These are phyloP conservation scores for Scleropages formosus DNA, from an alignment of 2,797 vertebrate genomes.

Conservation along the genomic window DNA sequence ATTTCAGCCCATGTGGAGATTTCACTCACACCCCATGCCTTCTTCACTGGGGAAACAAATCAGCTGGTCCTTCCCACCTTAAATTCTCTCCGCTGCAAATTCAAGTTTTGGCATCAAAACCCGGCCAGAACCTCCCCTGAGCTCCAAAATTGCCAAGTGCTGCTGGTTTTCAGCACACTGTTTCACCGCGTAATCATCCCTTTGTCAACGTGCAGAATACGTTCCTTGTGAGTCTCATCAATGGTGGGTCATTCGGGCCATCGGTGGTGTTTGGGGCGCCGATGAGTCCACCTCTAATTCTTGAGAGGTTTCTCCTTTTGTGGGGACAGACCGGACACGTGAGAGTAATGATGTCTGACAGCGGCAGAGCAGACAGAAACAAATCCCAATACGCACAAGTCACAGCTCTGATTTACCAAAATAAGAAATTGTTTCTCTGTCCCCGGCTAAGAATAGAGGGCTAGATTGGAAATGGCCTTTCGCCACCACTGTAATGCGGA, in stretches of 20 bases:
- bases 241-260: not conserved
- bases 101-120: too few relatives aligned
- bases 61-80: too few relatives aligned
- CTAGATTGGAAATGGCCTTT: constrained; percentile 45
- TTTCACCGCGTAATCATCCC: too few relatives aligned
- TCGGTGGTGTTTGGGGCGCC: not conserved
- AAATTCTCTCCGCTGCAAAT: too few relatives aligned
- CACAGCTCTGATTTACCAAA: constrained; percentile 39
- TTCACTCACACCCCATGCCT: too few relatives aligned
- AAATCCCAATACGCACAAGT: constrained; percentile 23
- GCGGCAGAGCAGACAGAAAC: constrained; percentile 18
- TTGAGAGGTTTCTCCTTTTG: constrained; percentile 11
- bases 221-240: not conserved
- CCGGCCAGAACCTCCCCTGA: too few relatives aligned
- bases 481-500: constrained; percentile 28
- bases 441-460: constrained; percentile 39
- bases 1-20: too few relatives aligned
- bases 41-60: too few relatives aligned
- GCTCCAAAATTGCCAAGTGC: too few relatives aligned
- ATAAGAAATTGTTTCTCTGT: constrained; percentile 41
- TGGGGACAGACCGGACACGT: constrained; percentile 5
- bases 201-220: not conserved
- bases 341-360: not conserved
- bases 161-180: too few relatives aligned
- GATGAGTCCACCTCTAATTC: not conserved